Evolutionary conservation across 2,113 vertebrate species (phyloP), one percentile per base, ranked within the genome.

Genomic region (Helogale parvula): DNA sequence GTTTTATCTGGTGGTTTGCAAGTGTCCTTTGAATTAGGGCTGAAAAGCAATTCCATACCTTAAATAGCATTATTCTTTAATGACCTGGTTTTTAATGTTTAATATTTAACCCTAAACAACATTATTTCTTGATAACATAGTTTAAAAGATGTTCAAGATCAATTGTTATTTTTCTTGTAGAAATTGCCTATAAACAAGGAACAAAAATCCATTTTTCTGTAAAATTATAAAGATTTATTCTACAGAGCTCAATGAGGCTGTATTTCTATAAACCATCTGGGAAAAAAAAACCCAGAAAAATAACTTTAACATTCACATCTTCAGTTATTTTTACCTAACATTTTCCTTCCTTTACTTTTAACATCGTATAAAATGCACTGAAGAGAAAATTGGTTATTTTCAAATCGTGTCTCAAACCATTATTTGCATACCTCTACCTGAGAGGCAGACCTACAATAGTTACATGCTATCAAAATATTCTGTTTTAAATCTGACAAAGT

Each of bases 231-330:
- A 79, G 1, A 93, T 93, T 35, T 88, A 66, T 87, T 71, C 15
- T 83, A 71, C 93, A 69, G 19, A 52, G 2, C 45, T 68, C 16
- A 60, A 13, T 69, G 19, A 95, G 23, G 3, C 8, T 83, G 7
- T 77, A 93, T 92, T 96, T 97, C 33, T 90, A 50, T 50, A 92
- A 96, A 52, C 16, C 8, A 82, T 54, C 15, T 60, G 15, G 15
- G 0, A 50, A 29, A 45, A 45, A 50, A 50, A 77, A 27, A 7
- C 1, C 9, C 9, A 90, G 31, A 29, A 89, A 83, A 80, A 81
- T 89, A 35, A 47, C 11, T 88, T 85, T 52, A 57, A 63, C 17
- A 77, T 45, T 90, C 21, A 79, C 11, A 45, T 63, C 16, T 66
- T 65, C 85, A 35, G 27, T 87, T 7, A 3, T 57, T 93, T 93